Evolutionary conservation across 2,888 invertebrate species (phyloP), one percentile per base, ranked within the genome.

Genomic region (Phytoseiulus persimilis): DNA sequence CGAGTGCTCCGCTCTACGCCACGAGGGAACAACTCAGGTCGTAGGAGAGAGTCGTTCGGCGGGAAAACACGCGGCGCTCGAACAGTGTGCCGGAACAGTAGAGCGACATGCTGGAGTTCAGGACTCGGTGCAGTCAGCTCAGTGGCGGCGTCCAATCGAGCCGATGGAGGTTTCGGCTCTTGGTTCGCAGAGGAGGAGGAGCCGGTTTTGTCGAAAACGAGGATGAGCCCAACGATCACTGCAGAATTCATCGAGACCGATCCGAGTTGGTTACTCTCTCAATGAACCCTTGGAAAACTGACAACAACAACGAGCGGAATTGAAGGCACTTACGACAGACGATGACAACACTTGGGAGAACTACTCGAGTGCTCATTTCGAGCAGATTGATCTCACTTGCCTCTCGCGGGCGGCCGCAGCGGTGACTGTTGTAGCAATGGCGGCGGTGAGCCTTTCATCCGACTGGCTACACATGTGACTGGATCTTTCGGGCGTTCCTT

Each of bases 71-170:
- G 87, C 11, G 87, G 87, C 45, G 87, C 87, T n/a, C 87, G 87
- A 9, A 87, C 87, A 28, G 87, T 87, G 45, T 87, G 87, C n/a
- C 87, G 87, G 87, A 87, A 87, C 11, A 87, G 33, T 33, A 87
- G 33, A n/a, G 87, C 87, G 33, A 32, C 32, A 45, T 87, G 87
- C n/a, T 39, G n/a, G 5, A 87, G 87, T 33, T 87, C 6, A n/a
- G 87, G 87, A 6, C 23, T 23, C 33, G 11, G 33, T 5, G 18
- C 39, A 9, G 32, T 33, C 32, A 39, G 11, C 33, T 28, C 5
- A n/a, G 87, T 5, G 3, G 32, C 6, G 28, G 33, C n/a, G 0
- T 87, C 45, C 23, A 11, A 33, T 6, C 31, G 32, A 31, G 9
- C 32, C 31, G 45, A 23, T n/a, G 87, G 0, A 6, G 87, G 28